Conservation (phyloP, 2,113 vertebrate species). For the Eudyptes chrysolophus region DNA sequence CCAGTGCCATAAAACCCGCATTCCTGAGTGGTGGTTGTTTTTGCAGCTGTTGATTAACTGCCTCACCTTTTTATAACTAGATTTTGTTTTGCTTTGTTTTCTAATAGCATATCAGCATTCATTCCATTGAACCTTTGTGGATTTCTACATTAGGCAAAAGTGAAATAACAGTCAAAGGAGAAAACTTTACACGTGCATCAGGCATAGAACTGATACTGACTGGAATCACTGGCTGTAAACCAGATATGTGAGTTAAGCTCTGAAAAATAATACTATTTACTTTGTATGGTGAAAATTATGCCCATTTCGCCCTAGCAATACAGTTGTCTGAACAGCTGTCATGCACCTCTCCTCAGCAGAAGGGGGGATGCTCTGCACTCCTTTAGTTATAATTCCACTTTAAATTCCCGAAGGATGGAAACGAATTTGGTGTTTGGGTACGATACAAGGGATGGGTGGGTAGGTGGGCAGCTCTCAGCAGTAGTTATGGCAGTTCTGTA, state of each 20-base stretch:
- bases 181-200: constrained; percentile 78
- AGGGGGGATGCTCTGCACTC: not conserved
- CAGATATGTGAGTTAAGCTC: constrained; percentile 75
- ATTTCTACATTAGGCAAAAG: constrained; percentile 87
- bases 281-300: not conserved
- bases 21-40: not conserved
- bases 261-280: not conserved
- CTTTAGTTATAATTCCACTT: not conserved
- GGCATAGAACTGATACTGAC: constrained; percentile 79
- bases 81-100: constrained; percentile 39
- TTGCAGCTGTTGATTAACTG: not conserved
- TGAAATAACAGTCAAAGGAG: constrained; percentile 77
- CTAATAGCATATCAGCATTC: constrained; percentile 76
- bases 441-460: not conserved
- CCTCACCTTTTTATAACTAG: not conserved
- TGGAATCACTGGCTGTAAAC: constrained; percentile 77
- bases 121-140: constrained; percentile 76
- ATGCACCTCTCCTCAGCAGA: not conserved
- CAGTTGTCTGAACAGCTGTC: not conserved
- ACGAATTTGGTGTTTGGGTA: not conserved
- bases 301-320: not conserved
- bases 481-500: not conserved
- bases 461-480: not conserved
- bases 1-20: not conserved
- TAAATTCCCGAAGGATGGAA: not conserved